A percentile compares a stretch with the other conserved stretches of the same genome.
Conservation (phyloP, 1,140 invertebrate species). For the Acyrthosiphon pisum region DNA sequence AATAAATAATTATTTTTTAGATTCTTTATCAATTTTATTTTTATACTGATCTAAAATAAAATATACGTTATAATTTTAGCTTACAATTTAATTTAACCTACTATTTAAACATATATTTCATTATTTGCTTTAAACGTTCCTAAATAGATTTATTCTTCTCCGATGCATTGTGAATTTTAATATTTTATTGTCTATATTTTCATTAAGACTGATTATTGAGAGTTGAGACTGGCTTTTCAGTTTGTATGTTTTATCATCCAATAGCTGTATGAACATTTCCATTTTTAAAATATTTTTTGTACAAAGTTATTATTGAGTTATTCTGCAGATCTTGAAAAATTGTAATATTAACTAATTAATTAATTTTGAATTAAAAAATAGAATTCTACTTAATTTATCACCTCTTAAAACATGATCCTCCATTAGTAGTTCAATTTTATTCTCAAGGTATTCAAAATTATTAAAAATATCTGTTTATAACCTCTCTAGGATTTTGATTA, state of each 20-base stretch:
- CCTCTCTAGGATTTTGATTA: background rate
- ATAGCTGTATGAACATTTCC: background rate
- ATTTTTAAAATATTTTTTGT: background rate
- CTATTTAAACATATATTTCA: conserved; percentile 23
- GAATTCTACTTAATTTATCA: background rate
- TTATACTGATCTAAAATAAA: background rate
- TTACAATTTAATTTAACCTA: conserved; percentile 10
- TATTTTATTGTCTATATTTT: conserved; percentile 37
- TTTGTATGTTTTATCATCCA: conserved; percentile 26
- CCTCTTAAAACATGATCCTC: background rate
- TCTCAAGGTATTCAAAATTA: background rate
- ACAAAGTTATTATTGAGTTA: background rate
- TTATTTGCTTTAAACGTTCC: background rate
- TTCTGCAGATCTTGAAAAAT: background rate
- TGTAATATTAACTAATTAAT: background rate
- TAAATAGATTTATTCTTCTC: conserved; percentile 27
- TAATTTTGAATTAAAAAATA: background rate
- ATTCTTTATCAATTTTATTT: background rate
- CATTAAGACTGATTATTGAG: conserved; percentile 55
- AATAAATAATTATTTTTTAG: background rate
- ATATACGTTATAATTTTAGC: background rate
- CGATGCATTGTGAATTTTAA: background rate
- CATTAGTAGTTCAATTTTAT: background rate
- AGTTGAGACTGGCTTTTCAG: conserved; percentile 56
- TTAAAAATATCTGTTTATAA: background rate